phyloP scores from a whole-genome alignment of 2,113 vertebrate species.

The Ophthalmolycus amberensis region DNA sequence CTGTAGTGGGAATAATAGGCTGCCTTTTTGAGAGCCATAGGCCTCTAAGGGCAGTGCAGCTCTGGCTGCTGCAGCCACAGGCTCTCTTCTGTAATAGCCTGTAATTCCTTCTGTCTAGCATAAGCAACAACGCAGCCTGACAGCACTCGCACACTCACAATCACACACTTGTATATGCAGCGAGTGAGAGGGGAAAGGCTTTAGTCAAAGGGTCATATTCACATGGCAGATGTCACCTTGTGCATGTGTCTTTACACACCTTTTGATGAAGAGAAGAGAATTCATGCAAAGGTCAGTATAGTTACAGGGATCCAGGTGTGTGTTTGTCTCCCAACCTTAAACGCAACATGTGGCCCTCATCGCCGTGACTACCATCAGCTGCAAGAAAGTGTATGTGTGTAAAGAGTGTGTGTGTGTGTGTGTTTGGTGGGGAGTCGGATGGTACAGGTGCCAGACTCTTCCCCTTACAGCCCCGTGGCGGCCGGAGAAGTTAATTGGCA shows the following conservation, averaged over 20 bases:
- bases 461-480: constrained; percentile 71
- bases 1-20: constrained; percentile 65
- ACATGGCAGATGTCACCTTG: constrained; percentile 11
- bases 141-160: constrained; percentile 34
- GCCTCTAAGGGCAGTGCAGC: constrained; percentile 70
- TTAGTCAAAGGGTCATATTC: constrained; percentile 30
- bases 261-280: constrained; percentile 14
- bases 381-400: constrained; percentile 30
- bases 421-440: constrained; percentile 38
- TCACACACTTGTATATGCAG: constrained; percentile 11
- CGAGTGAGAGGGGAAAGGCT: constrained; percentile 26
- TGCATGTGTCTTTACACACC: constrained; percentile 28
- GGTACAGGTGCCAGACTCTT: constrained; percentile 74
- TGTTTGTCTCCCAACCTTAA: constrained; percentile 49
- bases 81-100: constrained; percentile 76
- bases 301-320: constrained; percentile 38
- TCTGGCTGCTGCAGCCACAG: constrained; percentile 70
- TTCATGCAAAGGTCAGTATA: constrained; percentile 20
- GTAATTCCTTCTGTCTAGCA: constrained; percentile 79
- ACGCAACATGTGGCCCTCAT: constrained; percentile 56
- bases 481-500: constrained; percentile 91
- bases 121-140: constrained; percentile 71
- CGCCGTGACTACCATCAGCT: constrained; percentile 25
- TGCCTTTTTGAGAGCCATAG: constrained; percentile 62
- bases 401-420: constrained; percentile 22